Evolutionary conservation across 2,888 invertebrate genomes (phyloP).

Genomic region (Parascotia fuliginaria): DNA sequence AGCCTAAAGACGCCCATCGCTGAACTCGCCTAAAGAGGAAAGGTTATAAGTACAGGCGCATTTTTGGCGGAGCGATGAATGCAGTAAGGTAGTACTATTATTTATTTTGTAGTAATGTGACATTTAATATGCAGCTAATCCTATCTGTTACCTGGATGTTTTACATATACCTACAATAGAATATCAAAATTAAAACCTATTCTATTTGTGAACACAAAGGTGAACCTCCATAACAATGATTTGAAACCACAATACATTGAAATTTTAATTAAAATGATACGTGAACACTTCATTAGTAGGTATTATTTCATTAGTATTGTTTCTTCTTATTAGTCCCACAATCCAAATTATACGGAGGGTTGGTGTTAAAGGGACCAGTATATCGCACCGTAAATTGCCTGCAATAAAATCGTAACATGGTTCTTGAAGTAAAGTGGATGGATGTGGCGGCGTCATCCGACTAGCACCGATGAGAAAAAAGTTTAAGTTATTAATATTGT

Average conservation of each 20-base stretch:
- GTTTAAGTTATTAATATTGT: too few species aligned
- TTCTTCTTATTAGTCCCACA: conserved; percentile 72
- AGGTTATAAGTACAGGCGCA: too few species aligned
- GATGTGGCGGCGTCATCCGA: conserved; percentile 37
- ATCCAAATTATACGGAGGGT: conserved; percentile 77
- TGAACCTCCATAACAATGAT: conserved; percentile 27
- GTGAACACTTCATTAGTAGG: conserved; percentile 57
- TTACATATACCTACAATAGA: too few species aligned
- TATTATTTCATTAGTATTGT: conserved; percentile 73
- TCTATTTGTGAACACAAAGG: conserved; percentile 1
- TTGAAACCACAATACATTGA: conserved; percentile 34
- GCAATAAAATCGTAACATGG: conserved; percentile 77
- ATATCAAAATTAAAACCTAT: not conserved
- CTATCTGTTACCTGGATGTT: too few species aligned
- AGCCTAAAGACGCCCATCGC: too few species aligned
- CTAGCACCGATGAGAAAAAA: too few species aligned
- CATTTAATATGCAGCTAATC: too few species aligned
- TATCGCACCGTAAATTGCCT: conserved; percentile 78
- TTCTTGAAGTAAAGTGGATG: conserved; percentile 43
- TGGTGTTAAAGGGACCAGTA: conserved; percentile 74
- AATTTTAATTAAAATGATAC: conserved; percentile 48
- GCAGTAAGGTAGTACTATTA: too few species aligned
- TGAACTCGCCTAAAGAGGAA: too few species aligned
- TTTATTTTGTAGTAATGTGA: too few species aligned
- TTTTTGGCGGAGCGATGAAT: too few species aligned